Conservation (phyloP, 64 coral and sea anemone species). For the Montipora capricornis region DNA sequence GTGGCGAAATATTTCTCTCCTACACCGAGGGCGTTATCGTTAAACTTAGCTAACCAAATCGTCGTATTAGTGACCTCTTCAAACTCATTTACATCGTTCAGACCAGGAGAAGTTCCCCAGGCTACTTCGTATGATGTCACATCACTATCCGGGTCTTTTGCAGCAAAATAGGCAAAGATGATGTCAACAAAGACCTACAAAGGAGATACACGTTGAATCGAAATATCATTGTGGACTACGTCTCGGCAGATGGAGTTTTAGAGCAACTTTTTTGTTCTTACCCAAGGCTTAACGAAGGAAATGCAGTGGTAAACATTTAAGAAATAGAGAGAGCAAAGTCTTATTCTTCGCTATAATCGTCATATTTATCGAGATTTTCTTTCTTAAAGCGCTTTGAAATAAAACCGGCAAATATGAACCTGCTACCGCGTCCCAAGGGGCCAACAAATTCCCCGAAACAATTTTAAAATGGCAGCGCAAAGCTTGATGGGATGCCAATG, state of each 20-base stretch:
- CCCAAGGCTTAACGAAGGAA: too few relatives aligned
- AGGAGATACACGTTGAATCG: not conserved
- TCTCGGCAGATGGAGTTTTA: too few relatives aligned
- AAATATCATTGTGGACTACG: not conserved
- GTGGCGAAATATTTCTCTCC: conserved; percentile 84
- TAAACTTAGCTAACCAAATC: conserved; percentile 83
- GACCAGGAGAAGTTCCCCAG: conserved; percentile 87
- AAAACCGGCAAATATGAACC: too few relatives aligned
- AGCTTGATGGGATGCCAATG: too few relatives aligned
- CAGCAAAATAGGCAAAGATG: conserved; percentile 93
- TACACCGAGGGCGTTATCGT: conserved; percentile 64
- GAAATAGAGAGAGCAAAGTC: too few relatives aligned
- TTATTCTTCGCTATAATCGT: too few relatives aligned
- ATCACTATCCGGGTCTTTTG: conserved; percentile 79
- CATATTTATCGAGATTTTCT: too few relatives aligned
- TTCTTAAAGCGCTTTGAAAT: too few relatives aligned
- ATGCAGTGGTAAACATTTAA: too few relatives aligned
- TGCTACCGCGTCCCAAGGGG: too few relatives aligned
- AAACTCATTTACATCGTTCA: conserved; percentile 64
- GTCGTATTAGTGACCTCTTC: conserved; percentile 93
- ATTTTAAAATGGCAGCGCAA: accelerated
- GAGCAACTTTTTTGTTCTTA: too few relatives aligned
- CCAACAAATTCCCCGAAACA: too few relatives aligned
- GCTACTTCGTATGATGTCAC: conserved; percentile 92
- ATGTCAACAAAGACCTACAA: conserved; percentile 91